phyloP scores from a whole-genome alignment of 1,140 invertebrate genomes.

The Leptonema lineaticorne region DNA sequence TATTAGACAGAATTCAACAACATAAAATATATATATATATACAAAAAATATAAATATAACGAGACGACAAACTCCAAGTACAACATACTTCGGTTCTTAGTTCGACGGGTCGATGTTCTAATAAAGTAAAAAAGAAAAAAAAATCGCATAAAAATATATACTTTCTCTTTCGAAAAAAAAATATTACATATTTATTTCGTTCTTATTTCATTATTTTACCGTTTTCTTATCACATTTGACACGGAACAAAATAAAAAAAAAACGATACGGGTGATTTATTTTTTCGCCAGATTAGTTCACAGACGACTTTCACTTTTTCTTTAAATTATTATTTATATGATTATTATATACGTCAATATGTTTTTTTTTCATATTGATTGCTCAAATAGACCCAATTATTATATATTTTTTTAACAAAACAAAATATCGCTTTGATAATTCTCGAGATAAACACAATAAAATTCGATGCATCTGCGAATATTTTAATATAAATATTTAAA shows the following conservation, averaged over 20 bases:
- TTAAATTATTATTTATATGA: too few species aligned
- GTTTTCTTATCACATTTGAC: slow-evolving; percentile 1
- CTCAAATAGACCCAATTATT: too few species aligned
- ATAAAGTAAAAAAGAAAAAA: not conserved
- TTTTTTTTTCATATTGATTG: too few species aligned
- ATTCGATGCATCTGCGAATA: too few species aligned
- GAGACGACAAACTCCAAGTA: not conserved
- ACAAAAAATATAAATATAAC: not conserved
- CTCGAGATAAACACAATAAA: too few species aligned
- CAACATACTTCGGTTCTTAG: too few species aligned
- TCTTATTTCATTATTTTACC: not conserved
- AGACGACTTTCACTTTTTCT: slow-evolving; percentile 10
- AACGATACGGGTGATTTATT: slow-evolving; percentile 5
- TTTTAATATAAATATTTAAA: too few species aligned
- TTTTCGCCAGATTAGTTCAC: slow-evolving; percentile 7
- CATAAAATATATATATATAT: too few species aligned
- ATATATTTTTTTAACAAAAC: too few species aligned
- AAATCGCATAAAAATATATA: not conserved
- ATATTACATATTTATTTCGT: not conserved
- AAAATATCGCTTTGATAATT: too few species aligned
- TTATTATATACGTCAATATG: too few species aligned
- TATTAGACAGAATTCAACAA: not conserved
- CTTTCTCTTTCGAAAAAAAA: slow-evolving; percentile 8
- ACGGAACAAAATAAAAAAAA: slow-evolving; percentile 10
- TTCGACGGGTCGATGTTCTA: not conserved